Conservation (phyloP, 2,797 vertebrate genomes). For the Podargus strigoides region DNA sequence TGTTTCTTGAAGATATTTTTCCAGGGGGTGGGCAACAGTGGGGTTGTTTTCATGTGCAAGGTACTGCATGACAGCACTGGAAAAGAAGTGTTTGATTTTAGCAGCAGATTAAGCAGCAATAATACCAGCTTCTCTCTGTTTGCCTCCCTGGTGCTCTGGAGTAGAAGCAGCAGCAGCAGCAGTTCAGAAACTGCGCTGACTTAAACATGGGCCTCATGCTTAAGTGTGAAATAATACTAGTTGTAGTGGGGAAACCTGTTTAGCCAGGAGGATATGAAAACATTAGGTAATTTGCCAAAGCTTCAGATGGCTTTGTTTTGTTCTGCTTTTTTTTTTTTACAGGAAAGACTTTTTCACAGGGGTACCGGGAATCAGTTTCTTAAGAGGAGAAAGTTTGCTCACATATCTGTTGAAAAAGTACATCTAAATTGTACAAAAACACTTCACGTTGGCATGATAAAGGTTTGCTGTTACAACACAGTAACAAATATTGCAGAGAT, state of each 20-base stretch:
- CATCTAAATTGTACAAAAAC: neutral
- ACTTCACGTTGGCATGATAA: neutral
- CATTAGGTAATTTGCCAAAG: neutral
- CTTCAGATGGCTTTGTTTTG: neutral
- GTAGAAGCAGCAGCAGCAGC: neutral
- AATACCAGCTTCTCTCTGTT: neutral
- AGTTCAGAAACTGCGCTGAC: neutral
- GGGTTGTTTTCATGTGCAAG: neutral
- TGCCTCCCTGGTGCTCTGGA: neutral
- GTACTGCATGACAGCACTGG: neutral
- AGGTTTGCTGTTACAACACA: neutral
- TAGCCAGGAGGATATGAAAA: neutral
- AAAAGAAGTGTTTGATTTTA: neutral
- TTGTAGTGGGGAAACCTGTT: constrained; percentile 18
- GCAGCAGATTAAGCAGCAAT: neutral
- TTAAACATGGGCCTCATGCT: neutral
- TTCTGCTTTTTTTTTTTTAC: neutral
- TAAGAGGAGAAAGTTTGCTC: neutral
- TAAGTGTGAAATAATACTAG: neutral
- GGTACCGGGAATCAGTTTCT: neutral
- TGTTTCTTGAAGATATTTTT: neutral
- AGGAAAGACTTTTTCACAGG: neutral
- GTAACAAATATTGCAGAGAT: neutral
- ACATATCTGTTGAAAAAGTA: neutral
- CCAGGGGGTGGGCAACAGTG: too few relatives aligned